These are phyloP conservation scores for Molossus alvarezi DNA, from an alignment of 2,797 vertebrate species.

Conservation along the genomic window DNA sequence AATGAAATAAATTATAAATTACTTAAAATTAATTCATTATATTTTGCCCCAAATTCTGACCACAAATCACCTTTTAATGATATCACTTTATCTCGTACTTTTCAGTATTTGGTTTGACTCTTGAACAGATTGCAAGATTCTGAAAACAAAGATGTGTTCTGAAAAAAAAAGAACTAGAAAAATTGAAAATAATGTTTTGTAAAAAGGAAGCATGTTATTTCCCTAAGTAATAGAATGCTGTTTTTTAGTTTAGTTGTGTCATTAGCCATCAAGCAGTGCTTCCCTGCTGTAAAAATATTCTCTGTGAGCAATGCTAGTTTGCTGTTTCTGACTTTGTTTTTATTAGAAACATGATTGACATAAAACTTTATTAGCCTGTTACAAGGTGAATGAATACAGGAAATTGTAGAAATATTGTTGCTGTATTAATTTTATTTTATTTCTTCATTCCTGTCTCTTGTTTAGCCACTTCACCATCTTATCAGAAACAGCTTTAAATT, in stretches of 20 bases:
- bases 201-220: conserved; percentile 60
- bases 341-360: too few relatives aligned
- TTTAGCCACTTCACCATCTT: too few relatives aligned
- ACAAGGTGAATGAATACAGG: too few relatives aligned
- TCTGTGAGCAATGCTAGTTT: too few relatives aligned
- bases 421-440: too few relatives aligned
- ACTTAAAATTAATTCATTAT: conserved; percentile 38
- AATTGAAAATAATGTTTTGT: conserved; percentile 49
- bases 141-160: conserved; percentile 53
- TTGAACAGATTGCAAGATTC: conserved; percentile 57
- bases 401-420: too few relatives aligned
- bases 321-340: too few relatives aligned
- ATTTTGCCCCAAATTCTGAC: conserved; percentile 22
- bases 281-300: conserved; percentile 54
- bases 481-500: too few relatives aligned
- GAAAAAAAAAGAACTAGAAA: conserved; percentile 54
- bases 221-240: conserved; percentile 46
- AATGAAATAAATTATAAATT: conserved; percentile 55
- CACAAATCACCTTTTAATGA: conserved; percentile 34
- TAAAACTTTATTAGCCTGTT: too few relatives aligned
- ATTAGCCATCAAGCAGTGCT: conserved; percentile 63
- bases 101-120: conserved; percentile 56
- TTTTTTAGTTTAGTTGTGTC: conserved; percentile 72
- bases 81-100: conserved; percentile 10
- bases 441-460: too few relatives aligned